phyloP scores from a whole-genome alignment of 2,888 invertebrate species.

The Mythimna vitellina region DNA sequence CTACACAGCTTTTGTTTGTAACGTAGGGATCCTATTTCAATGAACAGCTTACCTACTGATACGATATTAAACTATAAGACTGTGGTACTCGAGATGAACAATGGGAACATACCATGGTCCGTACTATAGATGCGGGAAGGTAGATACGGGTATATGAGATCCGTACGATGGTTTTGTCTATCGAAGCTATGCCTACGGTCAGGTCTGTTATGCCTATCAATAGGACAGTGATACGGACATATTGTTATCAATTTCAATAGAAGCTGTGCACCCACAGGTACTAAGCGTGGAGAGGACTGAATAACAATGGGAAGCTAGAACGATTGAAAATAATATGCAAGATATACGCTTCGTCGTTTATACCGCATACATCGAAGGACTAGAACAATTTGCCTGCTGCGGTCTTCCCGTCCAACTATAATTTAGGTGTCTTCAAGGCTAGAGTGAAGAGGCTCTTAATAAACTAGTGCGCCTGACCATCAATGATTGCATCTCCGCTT shows the following conservation, averaged over 20 bases:
- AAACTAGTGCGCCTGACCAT: too few species aligned
- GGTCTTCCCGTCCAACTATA: too few species aligned
- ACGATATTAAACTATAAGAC: conserved; percentile 10
- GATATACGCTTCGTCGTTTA: too few species aligned
- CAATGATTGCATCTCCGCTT: too few species aligned
- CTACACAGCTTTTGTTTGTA: background rate
- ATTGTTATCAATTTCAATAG: conserved; percentile 47
- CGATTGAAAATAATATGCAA: conserved; percentile 3
- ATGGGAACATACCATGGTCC: conserved; percentile 14
- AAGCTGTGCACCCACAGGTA: background rate
- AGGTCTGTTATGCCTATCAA: conserved; percentile 24
- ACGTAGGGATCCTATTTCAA: background rate
- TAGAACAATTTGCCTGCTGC: too few species aligned
- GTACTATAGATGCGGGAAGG: background rate
- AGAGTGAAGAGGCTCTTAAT: too few species aligned
- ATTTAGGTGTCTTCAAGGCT: too few species aligned
- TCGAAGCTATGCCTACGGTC: conserved; percentile 17
- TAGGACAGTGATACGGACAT: conserved; percentile 28
- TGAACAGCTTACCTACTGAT: conserved; percentile 23
- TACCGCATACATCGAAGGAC: too few species aligned
- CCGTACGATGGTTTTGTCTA: conserved; percentile 35
- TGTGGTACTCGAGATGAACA: conserved; percentile 26
- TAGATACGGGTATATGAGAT: conserved; percentile 6
- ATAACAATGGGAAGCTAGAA: background rate
- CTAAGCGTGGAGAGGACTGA: background rate